Evolutionary conservation across 2,113 vertebrate species (phyloP), one percentile per base, ranked within the genome.

Genomic region (Galbula dea): DNA sequence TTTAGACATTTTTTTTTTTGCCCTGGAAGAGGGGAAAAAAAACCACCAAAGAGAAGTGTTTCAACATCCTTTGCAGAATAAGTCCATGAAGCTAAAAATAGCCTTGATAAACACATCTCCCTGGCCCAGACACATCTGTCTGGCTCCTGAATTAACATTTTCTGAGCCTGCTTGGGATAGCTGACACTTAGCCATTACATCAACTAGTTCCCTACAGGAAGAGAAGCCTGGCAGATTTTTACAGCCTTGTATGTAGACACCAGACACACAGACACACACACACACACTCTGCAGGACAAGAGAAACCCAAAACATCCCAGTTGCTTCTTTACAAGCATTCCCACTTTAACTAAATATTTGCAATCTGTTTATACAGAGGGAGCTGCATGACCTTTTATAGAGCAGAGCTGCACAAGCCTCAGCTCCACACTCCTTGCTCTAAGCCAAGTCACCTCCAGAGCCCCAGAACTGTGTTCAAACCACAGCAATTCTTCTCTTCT

Each of bases 371-470:
- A 93, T 32, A 84, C 69, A 77, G 74, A 84, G 74, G 0, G 89
- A 90, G 94, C 84, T 75, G 81, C 89, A 23, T 87, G 65, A 63
- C 86, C 90, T 91, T 93, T 86, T 79, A 93, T 48, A 93, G 84
- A 82, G n/a, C 73, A 3, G 57, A 73, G 83, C 75, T 15, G 77
- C 63, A 8, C 48, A 11, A 57, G 69, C 62, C 2, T 5, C 2
- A 69, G 86, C 90, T 55, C 54, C 34, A 0, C 36, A 41, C 69
- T 59, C 63, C 86, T 71, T 16, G 0, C 16, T 13, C 7, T 7
- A 9, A 29, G 26, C 30, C 48, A 27, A 6, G 21, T 23, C 62
- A 41, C 62, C 52, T 34, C 7, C 34, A 12, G 27, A 58, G 24
- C 6, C 75, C 72, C 5, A 14, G 34, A 45, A 36, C 58, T 68